Conservation (phyloP, 2,113 vertebrate species). For the Pelecanus crispus region DNA sequence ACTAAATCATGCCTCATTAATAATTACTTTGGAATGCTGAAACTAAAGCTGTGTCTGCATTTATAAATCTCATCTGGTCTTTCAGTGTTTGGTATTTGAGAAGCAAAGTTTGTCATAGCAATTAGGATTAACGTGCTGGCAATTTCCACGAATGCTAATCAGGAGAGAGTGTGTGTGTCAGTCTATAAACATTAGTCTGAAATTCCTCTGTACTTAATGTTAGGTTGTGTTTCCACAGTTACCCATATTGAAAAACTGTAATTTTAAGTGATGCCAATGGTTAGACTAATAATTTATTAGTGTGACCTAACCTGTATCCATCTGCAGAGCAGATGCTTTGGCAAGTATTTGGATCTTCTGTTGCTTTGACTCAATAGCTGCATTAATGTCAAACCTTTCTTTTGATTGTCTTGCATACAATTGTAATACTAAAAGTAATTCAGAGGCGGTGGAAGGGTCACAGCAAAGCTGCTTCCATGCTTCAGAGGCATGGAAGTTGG, state of each 20-base stretch:
- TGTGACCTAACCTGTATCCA: background rate
- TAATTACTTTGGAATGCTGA: constrained; percentile 11
- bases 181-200: background rate
- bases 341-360: background rate
- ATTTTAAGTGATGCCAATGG: background rate
- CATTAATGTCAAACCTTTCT: background rate
- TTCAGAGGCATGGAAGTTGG: background rate
- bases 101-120: background rate
- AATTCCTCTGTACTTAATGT: background rate
- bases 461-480: background rate
- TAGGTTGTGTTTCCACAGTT: constrained; percentile 23
- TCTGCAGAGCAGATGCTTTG: constrained; percentile 8
- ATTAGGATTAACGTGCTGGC: background rate
- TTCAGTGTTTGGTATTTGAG: background rate
- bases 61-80: background rate
- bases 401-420: background rate
- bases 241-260: background rate
- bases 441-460: background rate
- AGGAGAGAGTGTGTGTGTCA: background rate
- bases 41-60: background rate
- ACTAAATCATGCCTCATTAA: background rate
- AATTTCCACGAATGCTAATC: background rate
- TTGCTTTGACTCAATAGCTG: background rate
- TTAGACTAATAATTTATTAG: background rate
- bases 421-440: background rate